A percentile compares a stretch with the other conserved stretches of the same genome.
These are phyloP conservation scores for Nomada flava DNA, from an alignment of 2,888 invertebrate genomes.

Conservation along the genomic window DNA sequence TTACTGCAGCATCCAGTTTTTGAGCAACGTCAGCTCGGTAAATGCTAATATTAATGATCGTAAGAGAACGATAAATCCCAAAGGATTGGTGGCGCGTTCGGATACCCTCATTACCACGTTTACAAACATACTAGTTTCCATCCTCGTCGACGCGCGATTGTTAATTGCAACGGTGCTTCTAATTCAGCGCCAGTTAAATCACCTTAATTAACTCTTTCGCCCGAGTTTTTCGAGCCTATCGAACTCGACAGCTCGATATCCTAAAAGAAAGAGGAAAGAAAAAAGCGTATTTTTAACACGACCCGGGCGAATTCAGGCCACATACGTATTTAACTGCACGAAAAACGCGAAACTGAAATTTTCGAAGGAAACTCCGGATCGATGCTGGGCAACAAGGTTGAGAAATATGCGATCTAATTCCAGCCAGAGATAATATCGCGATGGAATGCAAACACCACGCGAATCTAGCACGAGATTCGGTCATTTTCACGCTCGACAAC, in stretches of 20 bases:
- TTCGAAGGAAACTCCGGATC: too few species aligned
- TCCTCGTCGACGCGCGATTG: background rate
- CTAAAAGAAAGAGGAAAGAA: background rate
- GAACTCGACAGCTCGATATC: background rate
- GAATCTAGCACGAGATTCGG: background rate
- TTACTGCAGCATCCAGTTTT: conserved; percentile 1
- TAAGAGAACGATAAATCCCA: conserved; percentile 8
- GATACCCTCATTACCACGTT: conserved; percentile 17
- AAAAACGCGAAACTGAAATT: conserved; percentile 10
- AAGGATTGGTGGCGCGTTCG: conserved; percentile 22
- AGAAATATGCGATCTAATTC: background rate
- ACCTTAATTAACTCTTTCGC: conserved; percentile 1
- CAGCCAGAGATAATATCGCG: background rate
- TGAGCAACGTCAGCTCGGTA: background rate
- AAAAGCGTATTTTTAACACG: conserved; percentile 2
- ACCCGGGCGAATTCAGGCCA: background rate
- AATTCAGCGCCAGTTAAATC: conserved; percentile 19
- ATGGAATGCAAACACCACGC: background rate
- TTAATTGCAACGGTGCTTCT: conserved; percentile 3
- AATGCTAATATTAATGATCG: conserved; percentile 20
- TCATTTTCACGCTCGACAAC: background rate
- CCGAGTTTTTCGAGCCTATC: background rate
- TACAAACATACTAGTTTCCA: background rate
- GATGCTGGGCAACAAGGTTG: background rate
- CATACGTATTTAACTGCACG: background rate